Evolutionary conservation across 1,140 invertebrate genomes (phyloP), one percentile per base, ranked within the genome.

Genomic region (Lasioglossum albipes): DNA sequence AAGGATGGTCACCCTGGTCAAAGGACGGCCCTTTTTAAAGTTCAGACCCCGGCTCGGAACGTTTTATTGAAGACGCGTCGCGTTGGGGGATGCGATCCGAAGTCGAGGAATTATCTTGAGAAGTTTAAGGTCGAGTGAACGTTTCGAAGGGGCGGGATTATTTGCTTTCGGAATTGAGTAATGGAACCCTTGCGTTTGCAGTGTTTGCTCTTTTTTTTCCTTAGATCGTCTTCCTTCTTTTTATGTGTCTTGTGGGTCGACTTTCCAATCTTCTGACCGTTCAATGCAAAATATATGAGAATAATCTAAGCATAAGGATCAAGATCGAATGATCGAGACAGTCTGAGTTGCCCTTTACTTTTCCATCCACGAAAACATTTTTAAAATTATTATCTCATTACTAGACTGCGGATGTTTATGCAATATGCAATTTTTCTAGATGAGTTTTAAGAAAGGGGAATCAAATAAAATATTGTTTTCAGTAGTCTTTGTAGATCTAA

Each of bases 41-140:
- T 13, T 9, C 22, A 5, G 2, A 42, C 9, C 13, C 27, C 22
- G 77, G 59, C 13, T 66, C 16, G 70, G 64, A 66, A 74, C 72
- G 65, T 80, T 80, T 74, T 68, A 75, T 80, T 18, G 78, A 75
- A 67, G 36, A 66, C 22, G 42, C 41, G 27, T 18, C 36, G 18
- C 27, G 75, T 36, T 12, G 18, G 16, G 71, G 78, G 65, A 59
- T 59, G 31, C 20, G 49, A 45, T n/a, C 36, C 45, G 20, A 20
- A 74, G 76, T 73, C 7, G 36, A 57, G 41, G 77, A 80, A 80
- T 80, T 80, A 80, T 80, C 72, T 68, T 31, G 71, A 52, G 78
- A 62, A 80, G 78, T 75, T 80, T 80, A 75, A 80, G 78, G 72
- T 72, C 64, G 42, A 75, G 62, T 18, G 64, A 74, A 75, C 72